A percentile compares a stretch with the other conserved stretches of the same genome.
Conservation (phyloP, 1,140 invertebrate genomes). For the Lineus longissimus region DNA sequence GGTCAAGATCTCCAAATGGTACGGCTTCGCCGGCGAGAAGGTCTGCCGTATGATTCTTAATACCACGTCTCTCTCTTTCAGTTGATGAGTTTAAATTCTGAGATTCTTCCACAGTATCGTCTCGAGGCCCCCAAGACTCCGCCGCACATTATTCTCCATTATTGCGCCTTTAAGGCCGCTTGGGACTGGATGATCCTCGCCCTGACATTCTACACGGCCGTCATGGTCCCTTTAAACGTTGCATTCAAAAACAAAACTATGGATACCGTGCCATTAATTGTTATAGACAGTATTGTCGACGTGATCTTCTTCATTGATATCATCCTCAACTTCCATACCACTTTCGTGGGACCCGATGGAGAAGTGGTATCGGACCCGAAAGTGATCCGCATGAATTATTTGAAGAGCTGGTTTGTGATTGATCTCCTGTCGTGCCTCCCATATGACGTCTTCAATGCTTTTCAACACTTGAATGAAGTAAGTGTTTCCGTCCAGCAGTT, state of each 20-base stretch:
- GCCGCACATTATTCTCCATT: conserved; percentile 97
- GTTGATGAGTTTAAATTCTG: conserved; percentile 95
- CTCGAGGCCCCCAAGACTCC: conserved; percentile 99
- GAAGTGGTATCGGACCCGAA: conserved; percentile 61
- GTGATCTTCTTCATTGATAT: conserved; percentile 99
- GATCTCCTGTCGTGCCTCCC: conserved; percentile 98
- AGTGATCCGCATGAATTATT: conserved; percentile 75
- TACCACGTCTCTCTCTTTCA: conserved; percentile 49
- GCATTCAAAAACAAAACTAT: conserved; percentile 99
- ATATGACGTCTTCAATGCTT: conserved; percentile 99
- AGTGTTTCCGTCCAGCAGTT: conserved; percentile 56
- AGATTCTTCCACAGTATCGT: conserved; percentile 97
- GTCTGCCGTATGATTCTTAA: no score
- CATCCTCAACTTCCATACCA: conserved; percentile 99
- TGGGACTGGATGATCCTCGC: conserved; percentile 99
- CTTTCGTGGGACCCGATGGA: conserved; percentile 96
- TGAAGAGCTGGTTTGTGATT: conserved; percentile 99
- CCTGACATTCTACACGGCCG: conserved; percentile 99
- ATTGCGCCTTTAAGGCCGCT: conserved; percentile 96
- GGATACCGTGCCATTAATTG: conserved; percentile 94
- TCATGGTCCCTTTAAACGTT: conserved; percentile 99
- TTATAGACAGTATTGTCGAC: conserved; percentile 85
- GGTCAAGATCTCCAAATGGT: no score
- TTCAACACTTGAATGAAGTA: conserved; percentile 97
- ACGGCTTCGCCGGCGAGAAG: no score